A percentile compares a stretch with the other conserved stretches of the same genome.
Evolutionary conservation across 2,888 invertebrate species (phyloP).

Genomic region (Troides aeacus): DNA sequence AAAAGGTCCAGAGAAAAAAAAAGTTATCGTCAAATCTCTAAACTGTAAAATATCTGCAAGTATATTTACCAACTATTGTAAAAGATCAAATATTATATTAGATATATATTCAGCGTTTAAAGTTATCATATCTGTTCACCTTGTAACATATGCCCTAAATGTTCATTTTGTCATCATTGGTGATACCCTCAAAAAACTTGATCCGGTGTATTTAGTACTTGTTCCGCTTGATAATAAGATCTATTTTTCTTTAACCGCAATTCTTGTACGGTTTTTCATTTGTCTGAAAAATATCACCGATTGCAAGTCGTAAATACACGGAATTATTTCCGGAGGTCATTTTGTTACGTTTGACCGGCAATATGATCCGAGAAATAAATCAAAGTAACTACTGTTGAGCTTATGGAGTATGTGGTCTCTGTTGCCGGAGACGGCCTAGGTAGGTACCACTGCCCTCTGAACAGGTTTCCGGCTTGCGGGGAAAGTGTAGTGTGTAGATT

Average conservation of each 20-base stretch:
- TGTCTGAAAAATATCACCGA: neutral
- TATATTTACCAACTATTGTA: too few relatives aligned
- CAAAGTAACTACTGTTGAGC: neutral
- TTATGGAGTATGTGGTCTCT: neutral
- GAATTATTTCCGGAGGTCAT: neutral
- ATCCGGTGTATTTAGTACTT: conserved; percentile 1
- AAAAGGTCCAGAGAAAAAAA: too few relatives aligned
- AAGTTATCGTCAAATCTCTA: too few relatives aligned
- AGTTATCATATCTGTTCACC: conserved; percentile 8
- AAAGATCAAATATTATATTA: neutral
- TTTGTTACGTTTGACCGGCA: conserved; percentile 6
- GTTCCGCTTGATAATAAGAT: neutral
- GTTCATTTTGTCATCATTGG: conserved; percentile 11
- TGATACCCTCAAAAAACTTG: neutral
- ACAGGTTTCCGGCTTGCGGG: too few relatives aligned
- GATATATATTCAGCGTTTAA: neutral
- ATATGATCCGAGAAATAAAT: neutral
- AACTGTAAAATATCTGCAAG: too few relatives aligned
- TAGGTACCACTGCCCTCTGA: too few relatives aligned
- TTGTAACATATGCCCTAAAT: conserved; percentile 16
- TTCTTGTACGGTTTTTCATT: conserved; percentile 1
- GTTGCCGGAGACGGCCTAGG: too few relatives aligned
- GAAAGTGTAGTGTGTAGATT: too few relatives aligned
- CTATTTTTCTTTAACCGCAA: neutral
- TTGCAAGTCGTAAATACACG: neutral